phyloP scores from a whole-genome alignment of 2,797 vertebrate genomes.

The Mastacembelus armatus region DNA sequence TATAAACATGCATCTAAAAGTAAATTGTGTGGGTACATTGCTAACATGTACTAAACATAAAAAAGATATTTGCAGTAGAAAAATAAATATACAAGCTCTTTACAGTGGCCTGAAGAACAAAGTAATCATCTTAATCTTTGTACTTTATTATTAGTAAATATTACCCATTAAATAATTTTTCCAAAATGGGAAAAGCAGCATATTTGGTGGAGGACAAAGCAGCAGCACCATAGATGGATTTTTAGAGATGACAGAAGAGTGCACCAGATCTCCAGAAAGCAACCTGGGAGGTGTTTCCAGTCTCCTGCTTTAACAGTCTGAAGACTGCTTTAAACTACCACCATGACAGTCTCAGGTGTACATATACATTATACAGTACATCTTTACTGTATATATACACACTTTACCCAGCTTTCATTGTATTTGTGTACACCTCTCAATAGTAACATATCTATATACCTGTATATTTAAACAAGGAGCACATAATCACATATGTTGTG shows the following conservation, averaged over 20 bases:
- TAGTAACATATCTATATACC: constrained; percentile 24
- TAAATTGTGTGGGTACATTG: constrained; percentile 54
- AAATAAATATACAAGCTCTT: constrained; percentile 60
- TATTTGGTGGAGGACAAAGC: constrained; percentile 56
- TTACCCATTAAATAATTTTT: constrained; percentile 61
- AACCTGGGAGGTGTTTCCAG: constrained; percentile 19
- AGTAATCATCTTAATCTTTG: constrained; percentile 38
- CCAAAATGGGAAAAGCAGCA: constrained; percentile 69
- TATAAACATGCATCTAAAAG: constrained; percentile 73
- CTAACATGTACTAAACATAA: constrained; percentile 83
- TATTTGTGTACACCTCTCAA: constrained; percentile 19
- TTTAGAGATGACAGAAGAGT: constrained; percentile 29
- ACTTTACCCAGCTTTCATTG: constrained; percentile 6
- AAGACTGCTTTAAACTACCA: background rate
- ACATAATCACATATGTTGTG: constrained; percentile 9
- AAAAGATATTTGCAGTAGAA: constrained; percentile 87
- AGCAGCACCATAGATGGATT: constrained; percentile 51
- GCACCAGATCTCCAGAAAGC: constrained; percentile 35
- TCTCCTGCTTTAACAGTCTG: constrained; percentile 3
- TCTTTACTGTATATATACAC: constrained; percentile 17
- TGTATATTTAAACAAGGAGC: constrained; percentile 23
- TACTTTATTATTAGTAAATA: constrained; percentile 66
- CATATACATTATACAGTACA: constrained; percentile 4
- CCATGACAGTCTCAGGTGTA: constrained; percentile 10
- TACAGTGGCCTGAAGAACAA: constrained; percentile 44